These are phyloP conservation scores for Melanargia galathea DNA, from an alignment of 2,888 invertebrate species.

Conservation along the genomic window DNA sequence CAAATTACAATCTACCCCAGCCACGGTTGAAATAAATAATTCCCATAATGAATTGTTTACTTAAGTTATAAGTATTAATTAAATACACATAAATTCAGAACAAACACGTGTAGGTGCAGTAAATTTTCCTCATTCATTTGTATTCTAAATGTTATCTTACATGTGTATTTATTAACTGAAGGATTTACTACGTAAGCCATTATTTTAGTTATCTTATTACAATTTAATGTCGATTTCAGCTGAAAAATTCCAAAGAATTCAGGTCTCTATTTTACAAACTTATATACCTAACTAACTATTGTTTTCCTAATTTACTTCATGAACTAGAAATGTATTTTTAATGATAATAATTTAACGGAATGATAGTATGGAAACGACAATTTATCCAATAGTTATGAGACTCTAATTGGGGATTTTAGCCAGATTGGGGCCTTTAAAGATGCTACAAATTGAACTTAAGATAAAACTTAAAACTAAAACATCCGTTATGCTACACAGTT, in stretches of 20 bases:
- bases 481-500: too few species aligned
- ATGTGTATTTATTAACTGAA: background rate
- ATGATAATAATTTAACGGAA: too few species aligned
- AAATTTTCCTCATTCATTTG: background rate
- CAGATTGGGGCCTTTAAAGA: too few species aligned
- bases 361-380: too few species aligned
- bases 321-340: too few species aligned
- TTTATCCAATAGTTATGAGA: too few species aligned
- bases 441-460: too few species aligned
- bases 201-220: background rate
- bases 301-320: too few species aligned
- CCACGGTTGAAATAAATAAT: slow-evolving; percentile 21
- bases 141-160: background rate
- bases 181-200: background rate
- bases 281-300: too few species aligned
- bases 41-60: slow-evolving; percentile 26
- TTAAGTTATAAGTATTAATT: slow-evolving; percentile 21
- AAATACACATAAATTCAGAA: slow-evolving; percentile 26
- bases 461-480: too few species aligned
- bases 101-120: slow-evolving; percentile 1
- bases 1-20: slow-evolving; percentile 26
- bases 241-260: background rate
- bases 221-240: background rate
- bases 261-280: background rate
- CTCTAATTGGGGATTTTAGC: too few species aligned